Conservation (phyloP, 2,888 invertebrate species). For the Nomada lathburiana region DNA sequence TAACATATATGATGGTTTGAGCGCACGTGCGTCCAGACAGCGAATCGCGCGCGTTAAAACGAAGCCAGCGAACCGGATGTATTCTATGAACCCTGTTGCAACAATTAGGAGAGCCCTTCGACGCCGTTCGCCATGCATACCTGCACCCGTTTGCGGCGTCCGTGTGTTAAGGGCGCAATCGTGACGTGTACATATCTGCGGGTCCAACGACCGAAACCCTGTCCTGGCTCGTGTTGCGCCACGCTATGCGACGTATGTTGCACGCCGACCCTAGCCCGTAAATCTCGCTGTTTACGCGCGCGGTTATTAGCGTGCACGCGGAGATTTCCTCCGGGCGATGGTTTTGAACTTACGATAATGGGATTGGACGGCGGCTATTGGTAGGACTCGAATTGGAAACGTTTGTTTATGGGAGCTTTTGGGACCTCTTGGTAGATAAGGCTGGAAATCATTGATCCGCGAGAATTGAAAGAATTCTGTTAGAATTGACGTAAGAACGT, state of each 20-base stretch:
- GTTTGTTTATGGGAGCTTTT: background rate
- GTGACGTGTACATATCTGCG: conserved; percentile 53
- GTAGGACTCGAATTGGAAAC: no score
- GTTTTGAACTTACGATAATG: background rate
- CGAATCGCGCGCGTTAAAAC: conserved; percentile 49
- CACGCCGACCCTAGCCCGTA: conserved; percentile 22
- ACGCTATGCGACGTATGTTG: conserved; percentile 34
- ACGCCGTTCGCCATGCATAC: conserved; percentile 50
- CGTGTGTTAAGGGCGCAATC: conserved; percentile 54
- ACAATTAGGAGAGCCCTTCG: conserved; percentile 70
- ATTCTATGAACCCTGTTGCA: conserved; percentile 64
- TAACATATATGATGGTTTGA: conserved; percentile 46
- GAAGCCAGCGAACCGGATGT: conserved; percentile 47
- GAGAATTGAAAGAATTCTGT: no score
- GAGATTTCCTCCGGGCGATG: background rate
- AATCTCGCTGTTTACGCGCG: conserved; percentile 40
- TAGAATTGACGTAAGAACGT: no score
- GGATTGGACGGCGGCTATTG: no score
- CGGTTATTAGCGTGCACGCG: conserved; percentile 2
- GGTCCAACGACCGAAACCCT: conserved; percentile 9
- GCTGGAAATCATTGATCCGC: no score
- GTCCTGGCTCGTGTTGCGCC: conserved; percentile 34
- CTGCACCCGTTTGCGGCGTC: conserved; percentile 50
- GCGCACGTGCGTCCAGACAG: conserved; percentile 19
- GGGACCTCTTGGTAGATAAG: no score